Evolutionary conservation across 2,888 invertebrate genomes (phyloP).

Genomic region (Zaprionus bogoriensis): DNA sequence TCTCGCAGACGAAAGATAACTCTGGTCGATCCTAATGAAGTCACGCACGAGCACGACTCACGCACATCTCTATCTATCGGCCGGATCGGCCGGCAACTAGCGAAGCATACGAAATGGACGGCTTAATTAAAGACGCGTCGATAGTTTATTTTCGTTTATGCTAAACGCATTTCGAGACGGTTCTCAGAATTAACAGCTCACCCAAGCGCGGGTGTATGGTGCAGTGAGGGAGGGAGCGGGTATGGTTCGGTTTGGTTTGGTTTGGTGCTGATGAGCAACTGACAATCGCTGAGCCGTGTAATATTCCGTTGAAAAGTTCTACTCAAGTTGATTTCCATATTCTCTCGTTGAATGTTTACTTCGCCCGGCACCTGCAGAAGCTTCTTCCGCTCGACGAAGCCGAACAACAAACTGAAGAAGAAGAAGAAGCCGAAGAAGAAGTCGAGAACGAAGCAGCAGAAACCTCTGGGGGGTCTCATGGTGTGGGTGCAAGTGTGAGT

Average conservation of each 20-base stretch:
- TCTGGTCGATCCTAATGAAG: no score
- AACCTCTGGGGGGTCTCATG: constrained; percentile 39
- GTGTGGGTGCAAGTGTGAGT: background rate
- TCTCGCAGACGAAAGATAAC: background rate
- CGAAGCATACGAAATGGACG: background rate
- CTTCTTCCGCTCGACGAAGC: constrained; percentile 36
- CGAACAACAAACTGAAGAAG: no score
- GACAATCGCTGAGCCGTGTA: constrained; percentile 59
- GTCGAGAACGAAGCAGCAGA: no score
- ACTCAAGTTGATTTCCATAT: constrained; percentile 51
- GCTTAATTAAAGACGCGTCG: constrained; percentile 52
- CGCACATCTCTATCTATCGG: background rate
- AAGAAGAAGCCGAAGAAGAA: no score
- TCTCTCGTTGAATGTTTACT: constrained; percentile 34
- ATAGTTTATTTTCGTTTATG: constrained; percentile 40
- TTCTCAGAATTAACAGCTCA: constrained; percentile 47
- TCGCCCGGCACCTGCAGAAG: background rate
- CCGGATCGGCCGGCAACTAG: no score
- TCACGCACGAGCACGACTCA: background rate
- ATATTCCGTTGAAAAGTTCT: constrained; percentile 48
- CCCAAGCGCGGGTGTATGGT: background rate
- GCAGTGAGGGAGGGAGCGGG: background rate
- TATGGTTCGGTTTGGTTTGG: no score
- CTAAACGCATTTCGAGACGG: constrained; percentile 37
- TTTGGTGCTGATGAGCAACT: no score